Base-by-base conservation (phyloP, 1,140 invertebrate species). In the Oreohelix idahoensis region DNA sequence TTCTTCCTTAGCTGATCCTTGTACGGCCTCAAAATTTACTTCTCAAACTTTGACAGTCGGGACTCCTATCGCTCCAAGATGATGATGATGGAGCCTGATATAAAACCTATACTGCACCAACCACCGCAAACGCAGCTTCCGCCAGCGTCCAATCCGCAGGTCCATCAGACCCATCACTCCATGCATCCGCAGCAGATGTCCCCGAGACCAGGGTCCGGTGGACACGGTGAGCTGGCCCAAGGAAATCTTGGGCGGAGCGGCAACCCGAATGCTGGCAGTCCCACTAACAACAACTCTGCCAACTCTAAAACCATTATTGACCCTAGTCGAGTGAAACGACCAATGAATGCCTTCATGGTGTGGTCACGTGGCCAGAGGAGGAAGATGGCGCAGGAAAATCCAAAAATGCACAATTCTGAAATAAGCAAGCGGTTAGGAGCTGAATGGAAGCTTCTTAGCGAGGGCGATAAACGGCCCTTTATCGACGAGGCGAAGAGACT, bases 291-390 rank as follows among this genome's bases (percentile, higher is more conserved):
- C 66, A 84, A 83, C 23, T 49, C 39, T 10, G 69, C 82, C 10
- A 82, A 80, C 66, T 73, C 53, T 45, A 86, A 83, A 38, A 87
- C 87, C 69, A 84, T 86, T 17, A 78, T 81, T 17, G 87, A 84
- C 73, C 81, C 82, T 23, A 89, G 89, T 32, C 95, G 98, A 0
- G 98, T 99, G 13, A 99, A 99, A 92, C 94, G 98, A 86, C 98
- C 98, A 0, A 99, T 99, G 98, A 99, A 99, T 93, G 98, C 98
- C 23, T 99, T 99, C 92, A 99, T 99, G 98, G 98, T 92, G 32
- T 92, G 92, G 92, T 91, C 89, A n/a, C 86, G 92, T 45, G 92
- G 93, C n/a, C 93, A 94, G 85, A 85, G 93, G 45, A 82, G 92
- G 49, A 93, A 98, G 92, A 98, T 98, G 89, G 97, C 97, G 1